Percentiles rank a stretch among this genome's conserved stretches.
Conservation (phyloP, 2,888 invertebrate genomes). For the Kuschelorhynchus macadamiae region DNA sequence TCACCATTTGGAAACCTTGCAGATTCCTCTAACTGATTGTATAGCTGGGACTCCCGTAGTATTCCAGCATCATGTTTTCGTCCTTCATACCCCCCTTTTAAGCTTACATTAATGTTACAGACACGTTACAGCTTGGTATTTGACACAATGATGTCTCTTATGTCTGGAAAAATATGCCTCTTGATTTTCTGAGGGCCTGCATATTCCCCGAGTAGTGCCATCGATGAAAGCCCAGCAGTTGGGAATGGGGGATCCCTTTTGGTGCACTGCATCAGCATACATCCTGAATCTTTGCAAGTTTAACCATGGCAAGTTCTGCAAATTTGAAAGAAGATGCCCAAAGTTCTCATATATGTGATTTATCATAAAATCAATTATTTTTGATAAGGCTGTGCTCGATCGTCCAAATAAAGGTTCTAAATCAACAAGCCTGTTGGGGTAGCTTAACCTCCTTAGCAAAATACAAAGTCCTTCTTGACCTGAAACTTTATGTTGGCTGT, state of each 20-base stretch:
- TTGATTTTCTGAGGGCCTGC: constrained; percentile 41
- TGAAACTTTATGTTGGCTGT: constrained; percentile 11
- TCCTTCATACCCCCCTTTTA: constrained; percentile 43
- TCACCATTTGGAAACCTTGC: constrained; percentile 32
- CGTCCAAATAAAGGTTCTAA: constrained; percentile 23
- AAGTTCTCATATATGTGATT: constrained; percentile 1
- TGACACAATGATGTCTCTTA: constrained; percentile 50
- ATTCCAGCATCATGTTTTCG: constrained; percentile 52
- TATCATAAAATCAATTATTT: constrained; percentile 7
- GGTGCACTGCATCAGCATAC: constrained; percentile 24
- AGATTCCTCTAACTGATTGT: constrained; percentile 44
- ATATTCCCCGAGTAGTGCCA: constrained; percentile 45
- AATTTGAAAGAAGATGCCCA: constrained; percentile 10
- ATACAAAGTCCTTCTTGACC: constrained; percentile 18
- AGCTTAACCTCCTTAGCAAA: constrained; percentile 17
- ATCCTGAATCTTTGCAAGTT: constrained; percentile 8
- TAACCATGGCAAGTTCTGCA: too few relatives aligned
- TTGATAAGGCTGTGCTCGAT: constrained; percentile 12
- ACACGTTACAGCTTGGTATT: constrained; percentile 52
- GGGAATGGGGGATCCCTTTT: constrained; percentile 30
- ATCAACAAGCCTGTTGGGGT: constrained; percentile 18
- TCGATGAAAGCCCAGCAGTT: constrained; percentile 51
- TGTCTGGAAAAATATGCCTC: constrained; percentile 42
- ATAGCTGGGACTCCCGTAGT: constrained; percentile 47
- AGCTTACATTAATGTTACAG: constrained; percentile 49